Conservation (phyloP, 2,888 invertebrate species). For the Petrolisthes cinctipes region DNA sequence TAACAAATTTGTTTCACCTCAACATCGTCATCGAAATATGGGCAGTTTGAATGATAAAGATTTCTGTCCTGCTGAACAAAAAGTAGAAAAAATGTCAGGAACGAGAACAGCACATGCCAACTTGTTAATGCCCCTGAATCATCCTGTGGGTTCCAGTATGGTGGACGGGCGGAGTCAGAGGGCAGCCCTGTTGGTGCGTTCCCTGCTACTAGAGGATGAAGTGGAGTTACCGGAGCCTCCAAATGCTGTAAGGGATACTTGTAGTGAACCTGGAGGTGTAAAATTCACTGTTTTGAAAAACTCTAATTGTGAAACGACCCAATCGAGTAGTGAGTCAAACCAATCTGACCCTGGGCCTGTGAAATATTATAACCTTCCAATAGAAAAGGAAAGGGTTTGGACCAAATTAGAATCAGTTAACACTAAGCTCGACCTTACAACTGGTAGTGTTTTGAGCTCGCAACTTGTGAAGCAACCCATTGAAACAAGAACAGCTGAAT, state of each 20-base stretch:
- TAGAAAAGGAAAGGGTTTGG: too few relatives aligned
- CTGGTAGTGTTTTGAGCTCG: background rate
- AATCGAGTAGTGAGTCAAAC: background rate
- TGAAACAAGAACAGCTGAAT: slow-evolving; percentile 29
- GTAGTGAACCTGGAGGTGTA: slow-evolving; percentile 62
- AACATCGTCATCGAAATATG: too few relatives aligned
- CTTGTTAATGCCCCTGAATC: slow-evolving; percentile 63
- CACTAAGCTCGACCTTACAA: background rate
- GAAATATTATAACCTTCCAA: too few relatives aligned
- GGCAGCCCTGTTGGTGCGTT: slow-evolving; percentile 54
- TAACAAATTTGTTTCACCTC: too few relatives aligned
- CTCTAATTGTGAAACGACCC: background rate
- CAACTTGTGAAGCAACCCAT: background rate
- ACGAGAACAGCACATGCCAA: slow-evolving; percentile 55
- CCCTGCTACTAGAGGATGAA: slow-evolving; percentile 57
- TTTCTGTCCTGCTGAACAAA: too few relatives aligned
- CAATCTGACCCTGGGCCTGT: too few relatives aligned
- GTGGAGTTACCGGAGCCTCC: slow-evolving; percentile 16
- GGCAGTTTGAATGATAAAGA: too few relatives aligned
- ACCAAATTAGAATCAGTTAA: too few relatives aligned
- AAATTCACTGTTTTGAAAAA: slow-evolving; percentile 39
- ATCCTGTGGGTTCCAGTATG: slow-evolving; percentile 60
- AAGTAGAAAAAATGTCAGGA: too few relatives aligned
- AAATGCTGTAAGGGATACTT: slow-evolving; percentile 48
- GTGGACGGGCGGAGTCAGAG: slow-evolving; percentile 56